Conservation (phyloP, 2,113 vertebrate genomes). For the Cyphomyrus discorhynchus region DNA sequence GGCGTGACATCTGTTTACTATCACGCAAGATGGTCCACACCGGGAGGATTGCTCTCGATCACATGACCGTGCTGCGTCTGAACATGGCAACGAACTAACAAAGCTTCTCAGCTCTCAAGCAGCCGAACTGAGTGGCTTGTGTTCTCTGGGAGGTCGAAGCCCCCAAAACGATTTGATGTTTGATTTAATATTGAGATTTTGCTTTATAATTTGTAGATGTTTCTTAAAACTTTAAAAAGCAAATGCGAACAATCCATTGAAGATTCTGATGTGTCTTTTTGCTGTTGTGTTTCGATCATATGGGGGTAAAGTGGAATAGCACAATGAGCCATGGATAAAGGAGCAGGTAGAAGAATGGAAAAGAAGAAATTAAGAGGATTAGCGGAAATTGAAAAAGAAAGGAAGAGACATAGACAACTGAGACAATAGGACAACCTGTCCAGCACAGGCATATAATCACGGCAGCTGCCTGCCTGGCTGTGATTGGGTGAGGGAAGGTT, state of each 20-base stretch:
- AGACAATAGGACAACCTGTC: neutral
- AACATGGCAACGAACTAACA: slow-evolving; percentile 38
- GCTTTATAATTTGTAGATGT: slow-evolving; percentile 18
- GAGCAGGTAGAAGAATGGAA: neutral
- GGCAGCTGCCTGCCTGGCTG: neutral
- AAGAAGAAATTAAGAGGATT: neutral
- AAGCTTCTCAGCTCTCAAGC: neutral
- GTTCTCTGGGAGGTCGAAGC: neutral
- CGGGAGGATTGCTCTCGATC: slow-evolving; percentile 21
- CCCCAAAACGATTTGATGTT: neutral
- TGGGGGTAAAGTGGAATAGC: neutral
- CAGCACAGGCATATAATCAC: neutral
- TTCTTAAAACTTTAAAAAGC: slow-evolving; percentile 15
- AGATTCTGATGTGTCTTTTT: neutral
- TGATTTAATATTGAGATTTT: slow-evolving; percentile 23
- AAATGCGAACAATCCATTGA: neutral
- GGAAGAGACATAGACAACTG: neutral
- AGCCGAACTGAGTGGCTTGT: neutral
- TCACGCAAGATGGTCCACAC: slow-evolving; percentile 27
- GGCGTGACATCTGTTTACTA: slow-evolving; percentile 52
- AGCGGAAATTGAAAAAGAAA: neutral
- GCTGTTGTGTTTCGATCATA: neutral
- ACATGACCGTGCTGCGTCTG: slow-evolving; percentile 35
- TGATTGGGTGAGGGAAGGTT: neutral
- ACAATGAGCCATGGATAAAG: neutral